Evolutionary conservation across 2,113 vertebrate species (phyloP).

Genomic region (Monopterus albus): DNA sequence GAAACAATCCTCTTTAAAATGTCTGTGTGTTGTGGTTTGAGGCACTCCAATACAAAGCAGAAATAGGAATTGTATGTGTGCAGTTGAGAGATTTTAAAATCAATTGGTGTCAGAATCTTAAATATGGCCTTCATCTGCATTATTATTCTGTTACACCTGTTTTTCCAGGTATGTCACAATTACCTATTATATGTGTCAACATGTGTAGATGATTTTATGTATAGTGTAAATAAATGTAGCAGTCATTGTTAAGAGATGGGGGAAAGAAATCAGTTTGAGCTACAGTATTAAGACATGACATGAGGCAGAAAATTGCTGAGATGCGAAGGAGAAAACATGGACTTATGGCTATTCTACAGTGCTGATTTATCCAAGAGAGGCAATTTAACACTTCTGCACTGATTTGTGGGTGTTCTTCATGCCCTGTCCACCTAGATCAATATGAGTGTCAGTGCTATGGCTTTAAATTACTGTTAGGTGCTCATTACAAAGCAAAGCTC

Average conservation of each 20-base stretch:
- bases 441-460: slow-evolving; percentile 64
- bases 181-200: neutral
- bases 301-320: slow-evolving; percentile 24
- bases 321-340: slow-evolving; percentile 4
- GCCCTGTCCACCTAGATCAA: slow-evolving; percentile 73
- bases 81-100: neutral
- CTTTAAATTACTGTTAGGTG: slow-evolving; percentile 75
- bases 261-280: slow-evolving; percentile 35
- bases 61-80: neutral
- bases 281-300: slow-evolving; percentile 32
- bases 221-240: slow-evolving; percentile 22
- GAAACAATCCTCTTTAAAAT: too few relatives aligned
- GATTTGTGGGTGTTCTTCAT: slow-evolving; percentile 77
- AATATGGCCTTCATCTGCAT: neutral
- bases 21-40: neutral
- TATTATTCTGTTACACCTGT: neutral
- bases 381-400: slow-evolving; percentile 66
- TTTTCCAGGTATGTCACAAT: neutral
- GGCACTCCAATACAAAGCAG: neutral
- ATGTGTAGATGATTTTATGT: slow-evolving; percentile 1
- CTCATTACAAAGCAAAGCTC: slow-evolving; percentile 71
- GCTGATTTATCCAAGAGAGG: slow-evolving; percentile 69
- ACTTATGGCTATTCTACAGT: slow-evolving; percentile 5
- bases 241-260: neutral
- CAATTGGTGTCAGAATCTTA: neutral